Evolutionary conservation across 1,140 invertebrate species (phyloP).

Genomic region (Steinernema feltiae): DNA sequence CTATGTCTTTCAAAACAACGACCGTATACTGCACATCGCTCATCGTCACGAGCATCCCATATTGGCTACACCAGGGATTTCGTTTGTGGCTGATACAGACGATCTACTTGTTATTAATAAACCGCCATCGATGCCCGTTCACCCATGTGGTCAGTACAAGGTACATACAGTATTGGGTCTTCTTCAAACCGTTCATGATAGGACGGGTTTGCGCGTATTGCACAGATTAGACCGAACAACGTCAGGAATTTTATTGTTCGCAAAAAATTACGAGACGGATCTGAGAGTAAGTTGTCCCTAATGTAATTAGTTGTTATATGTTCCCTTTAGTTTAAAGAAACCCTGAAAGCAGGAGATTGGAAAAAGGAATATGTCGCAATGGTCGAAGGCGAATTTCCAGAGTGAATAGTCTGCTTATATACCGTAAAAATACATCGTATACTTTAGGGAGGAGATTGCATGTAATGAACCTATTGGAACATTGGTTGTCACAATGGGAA

Average conservation of each 20-base stretch:
- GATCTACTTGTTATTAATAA: conserved; percentile 98
- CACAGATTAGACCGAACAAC: conserved; percentile 76
- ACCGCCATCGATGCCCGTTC: conserved; percentile 94
- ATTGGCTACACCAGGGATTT: conserved; percentile 29
- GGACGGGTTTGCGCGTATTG: conserved; percentile 50
- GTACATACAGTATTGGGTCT: conserved; percentile 51
- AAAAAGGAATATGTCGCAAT: conserved; percentile 93
- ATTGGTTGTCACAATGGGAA: conserved; percentile 87
- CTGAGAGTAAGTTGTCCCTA: conserved; percentile 36
- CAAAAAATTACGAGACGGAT: conserved; percentile 67
- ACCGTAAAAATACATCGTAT: not conserved
- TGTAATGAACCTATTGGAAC: conserved; percentile 86
- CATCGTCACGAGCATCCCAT: conserved; percentile 63
- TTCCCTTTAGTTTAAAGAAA: conserved; percentile 68
- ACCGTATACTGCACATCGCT: conserved; percentile 81
- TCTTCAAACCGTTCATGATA: conserved; percentile 32
- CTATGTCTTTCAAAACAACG: conserved; percentile 85
- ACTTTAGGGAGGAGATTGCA: conserved; percentile 71
- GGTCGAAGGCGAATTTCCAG: conserved; percentile 90
- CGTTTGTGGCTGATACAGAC: conserved; percentile 88
- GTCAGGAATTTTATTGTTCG: conserved; percentile 85
- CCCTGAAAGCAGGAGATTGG: conserved; percentile 82
- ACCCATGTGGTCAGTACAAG: conserved; percentile 57
- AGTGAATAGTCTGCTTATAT: conserved; percentile 65
- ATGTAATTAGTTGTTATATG: not conserved